Percentiles rank a stretch among this genome's conserved stretches.
These are phyloP conservation scores for Holcopasites calliopsidis DNA, from an alignment of 1,140 invertebrate species.

Conservation along the genomic window DNA sequence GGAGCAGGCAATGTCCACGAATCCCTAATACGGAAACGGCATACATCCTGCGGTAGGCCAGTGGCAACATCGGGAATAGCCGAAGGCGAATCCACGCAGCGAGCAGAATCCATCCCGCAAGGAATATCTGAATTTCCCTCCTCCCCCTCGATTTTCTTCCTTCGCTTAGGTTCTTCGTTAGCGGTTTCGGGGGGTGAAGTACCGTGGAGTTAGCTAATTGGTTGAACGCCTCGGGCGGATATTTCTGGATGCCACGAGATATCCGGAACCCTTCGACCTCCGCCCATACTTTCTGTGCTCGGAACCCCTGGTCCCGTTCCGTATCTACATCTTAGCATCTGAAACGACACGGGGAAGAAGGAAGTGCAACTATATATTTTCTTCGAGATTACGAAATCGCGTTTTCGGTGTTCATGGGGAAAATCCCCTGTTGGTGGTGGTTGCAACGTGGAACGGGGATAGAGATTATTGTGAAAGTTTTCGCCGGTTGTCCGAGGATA, in stretches of 20 bases:
- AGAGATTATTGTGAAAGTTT: conserved; percentile 60
- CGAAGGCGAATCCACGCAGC: conserved; percentile 20
- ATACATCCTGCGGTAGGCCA: conserved; percentile 22
- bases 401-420: conserved; percentile 44
- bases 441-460: not conserved
- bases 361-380: conserved; percentile 46
- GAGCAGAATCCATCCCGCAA: conserved; percentile 11
- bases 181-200: conserved; percentile 61
- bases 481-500: conserved; percentile 58
- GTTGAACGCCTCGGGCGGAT: conserved; percentile 68
- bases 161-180: conserved; percentile 62
- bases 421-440: conserved; percentile 18
- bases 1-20: not conserved
- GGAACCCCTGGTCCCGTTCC: conserved; percentile 10
- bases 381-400: conserved; percentile 55
- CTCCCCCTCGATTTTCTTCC: conserved; percentile 50
- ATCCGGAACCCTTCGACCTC: conserved; percentile 49
- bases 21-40: not conserved
- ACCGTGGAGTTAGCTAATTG: conserved; percentile 70
- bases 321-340: conserved; percentile 51
- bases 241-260: conserved; percentile 60
- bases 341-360: conserved; percentile 30
- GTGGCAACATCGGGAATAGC: conserved; percentile 23
- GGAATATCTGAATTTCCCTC: conserved; percentile 52
- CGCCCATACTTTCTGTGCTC: conserved; percentile 25